Evolutionary conservation across 1,140 invertebrate genomes (phyloP).

Genomic region (Ectropis grisescens): DNA sequence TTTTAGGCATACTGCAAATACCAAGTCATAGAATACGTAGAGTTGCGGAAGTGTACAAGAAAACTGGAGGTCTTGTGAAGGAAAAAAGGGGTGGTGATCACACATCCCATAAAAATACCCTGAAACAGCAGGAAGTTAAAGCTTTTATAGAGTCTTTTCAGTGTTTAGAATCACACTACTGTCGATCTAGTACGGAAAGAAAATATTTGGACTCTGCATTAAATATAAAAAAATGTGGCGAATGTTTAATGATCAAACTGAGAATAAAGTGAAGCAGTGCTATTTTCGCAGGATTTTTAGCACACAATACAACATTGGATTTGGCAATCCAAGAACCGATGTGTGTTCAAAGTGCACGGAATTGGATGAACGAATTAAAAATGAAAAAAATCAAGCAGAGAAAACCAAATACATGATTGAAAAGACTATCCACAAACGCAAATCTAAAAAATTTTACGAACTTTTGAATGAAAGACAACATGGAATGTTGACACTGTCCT

Average conservation of each 20-base stretch:
- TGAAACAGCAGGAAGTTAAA: constrained; percentile 9
- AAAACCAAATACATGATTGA: constrained; percentile 15
- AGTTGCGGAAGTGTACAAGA: constrained; percentile 6
- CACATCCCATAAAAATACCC: constrained; percentile 7
- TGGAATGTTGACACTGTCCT: constrained; percentile 14
- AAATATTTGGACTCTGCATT: constrained; percentile 10
- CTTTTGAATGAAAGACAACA: constrained; percentile 13
- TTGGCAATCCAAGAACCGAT: constrained; percentile 17
- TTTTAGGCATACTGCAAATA: constrained; percentile 7
- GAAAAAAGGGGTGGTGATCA: constrained; percentile 11
- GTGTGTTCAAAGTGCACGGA: constrained; percentile 18
- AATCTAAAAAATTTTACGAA: constrained; percentile 16
- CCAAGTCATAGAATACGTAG: constrained; percentile 6
- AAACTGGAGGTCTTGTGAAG: constrained; percentile 4
- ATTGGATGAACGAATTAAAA: constrained; percentile 14
- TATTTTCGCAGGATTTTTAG: constrained; percentile 19
- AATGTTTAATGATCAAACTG: constrained; percentile 7
- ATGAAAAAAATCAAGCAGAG: constrained; percentile 6
- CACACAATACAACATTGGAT: constrained; percentile 18
- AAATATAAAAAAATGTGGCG: constrained; percentile 14
- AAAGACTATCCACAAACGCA: constrained; percentile 14
- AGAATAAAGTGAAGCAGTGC: constrained; percentile 10
- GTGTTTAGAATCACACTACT: constrained; percentile 13
- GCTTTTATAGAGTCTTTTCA: constrained; percentile 10
- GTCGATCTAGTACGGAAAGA: constrained; percentile 6